Conservation (phyloP, 2,888 invertebrate species). For the Megalurothrips usitatus region DNA sequence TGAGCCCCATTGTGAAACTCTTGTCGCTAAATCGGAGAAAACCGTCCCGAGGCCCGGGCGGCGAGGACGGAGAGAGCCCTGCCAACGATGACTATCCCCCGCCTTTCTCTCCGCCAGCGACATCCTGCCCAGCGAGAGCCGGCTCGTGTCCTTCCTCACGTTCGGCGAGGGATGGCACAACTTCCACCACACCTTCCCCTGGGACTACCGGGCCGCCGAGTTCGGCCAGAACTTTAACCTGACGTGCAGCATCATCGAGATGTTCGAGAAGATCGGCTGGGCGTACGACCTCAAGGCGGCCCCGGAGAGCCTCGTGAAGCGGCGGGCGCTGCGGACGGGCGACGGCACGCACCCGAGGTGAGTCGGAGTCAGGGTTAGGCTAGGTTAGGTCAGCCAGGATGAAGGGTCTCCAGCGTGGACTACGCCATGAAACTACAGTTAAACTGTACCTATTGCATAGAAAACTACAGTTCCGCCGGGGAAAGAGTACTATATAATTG, state of each 20-base stretch:
- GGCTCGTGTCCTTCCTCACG: conserved; percentile 46
- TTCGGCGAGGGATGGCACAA: conserved; percentile 55
- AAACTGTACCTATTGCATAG: no score
- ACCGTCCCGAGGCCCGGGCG: not conserved
- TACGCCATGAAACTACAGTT: no score
- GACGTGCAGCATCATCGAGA: conserved; percentile 60
- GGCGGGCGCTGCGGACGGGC: conserved; percentile 65
- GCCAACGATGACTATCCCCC: not conserved
- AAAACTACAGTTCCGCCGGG: no score
- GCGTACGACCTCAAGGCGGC: conserved; percentile 60
- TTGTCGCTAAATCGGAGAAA: not conserved
- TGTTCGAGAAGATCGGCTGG: conserved; percentile 55
- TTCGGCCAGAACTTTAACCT: conserved; percentile 52
- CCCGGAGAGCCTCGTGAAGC: conserved; percentile 60
- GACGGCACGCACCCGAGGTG: conserved; percentile 57
- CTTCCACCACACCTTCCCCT: conserved; percentile 55
- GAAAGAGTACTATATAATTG: no score
- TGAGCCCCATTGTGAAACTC: not conserved
- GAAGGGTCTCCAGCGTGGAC: no score
- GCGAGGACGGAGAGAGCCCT: not conserved
- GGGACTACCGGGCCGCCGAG: conserved; percentile 53
- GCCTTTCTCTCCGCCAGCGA: conserved; percentile 36
- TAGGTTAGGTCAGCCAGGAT: no score
- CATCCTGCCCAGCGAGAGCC: conserved; percentile 49
- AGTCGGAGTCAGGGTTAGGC: no score